Evolutionary conservation across 2,113 vertebrate species (phyloP), one percentile per base, ranked within the genome.

Genomic region (Mionectes macconnelli): DNA sequence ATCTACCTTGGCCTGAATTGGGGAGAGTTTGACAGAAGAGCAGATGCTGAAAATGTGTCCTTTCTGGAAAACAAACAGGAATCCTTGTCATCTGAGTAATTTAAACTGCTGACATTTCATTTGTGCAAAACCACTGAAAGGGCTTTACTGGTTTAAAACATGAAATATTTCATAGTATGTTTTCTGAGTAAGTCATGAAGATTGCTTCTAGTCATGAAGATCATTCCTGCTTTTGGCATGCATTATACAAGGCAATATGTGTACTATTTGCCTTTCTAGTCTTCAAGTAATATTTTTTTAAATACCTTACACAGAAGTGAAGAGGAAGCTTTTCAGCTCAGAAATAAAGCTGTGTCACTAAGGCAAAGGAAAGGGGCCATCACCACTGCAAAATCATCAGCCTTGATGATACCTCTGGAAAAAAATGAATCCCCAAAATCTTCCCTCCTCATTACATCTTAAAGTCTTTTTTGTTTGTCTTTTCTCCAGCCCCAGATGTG

Each of bases 11-110:
- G 18, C 39, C 35, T 33, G 21, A 42, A 85, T 44, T 13, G 9
- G 8, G n/a, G 64, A n/a, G 40, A 37, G 27, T 49, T 73, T 66
- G n/a, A 22, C 42, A 53, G 76, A 86, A 78, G 11, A 12, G 24
- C 40, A 45, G 40, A 19, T 39, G 6, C 27, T 44, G n/a, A 84
- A 57, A 91, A 62, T 0, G 0, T 0, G 0, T 39, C n/a, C n/a
- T n/a, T n/a, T n/a, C n/a, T n/a, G n/a, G n/a, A 69, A 49, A 14
- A 25, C 25, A 14, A 75, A 22, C 18, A 37, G n/a, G n/a, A n/a
- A n/a, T 70, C 52, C 19, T 45, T 84, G 56, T 84, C 39, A 39
- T 22, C n/a, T 76, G 12, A 74, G 14, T 81, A 9, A 78, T 47
- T 89, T 55, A 50, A 93, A 87, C 52, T 74, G 14, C 31, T 82